Base-by-base conservation (phyloP, 2,888 invertebrate genomes). In the Phorcus lineatus region DNA sequence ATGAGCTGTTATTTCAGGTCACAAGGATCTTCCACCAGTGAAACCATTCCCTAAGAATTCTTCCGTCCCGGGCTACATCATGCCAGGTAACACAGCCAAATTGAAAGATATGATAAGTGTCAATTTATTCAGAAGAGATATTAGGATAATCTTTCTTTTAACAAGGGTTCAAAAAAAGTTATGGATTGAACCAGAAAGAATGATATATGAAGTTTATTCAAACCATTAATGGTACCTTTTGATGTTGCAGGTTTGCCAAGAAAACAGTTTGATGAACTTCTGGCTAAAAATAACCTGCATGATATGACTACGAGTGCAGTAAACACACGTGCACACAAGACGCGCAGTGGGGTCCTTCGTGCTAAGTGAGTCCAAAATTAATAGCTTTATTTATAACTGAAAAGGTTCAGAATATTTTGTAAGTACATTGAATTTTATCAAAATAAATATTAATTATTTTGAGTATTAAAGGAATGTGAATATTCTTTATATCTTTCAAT, bases 231-330 rank as follows among this genome's bases (percentile, higher is more conserved):
- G 36, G 19, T 57, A 16, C 16, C n/a, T 62, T 55, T 31, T 74
- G 77, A 79, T 74, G 53, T 78, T 80, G 0, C 70, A 89, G 90
- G 90, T 81, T 82, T 92, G 82, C 92, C 91, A 57, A 85, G 91
- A 77, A 91, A 90, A 82, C 91, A 92, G 84, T 92, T 92, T 87
- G 91, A 90, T 80, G 90, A 92, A 79, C 81, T 92, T 62, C 82
- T 92, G 79, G 91, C 91, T 67, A 82, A 88, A 84, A 88, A 85
- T 78, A 84, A 82, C 78, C 83, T 86, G 70, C 78, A 87, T 80
- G 84, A 87, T 24, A 85, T 85, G 31, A 57, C 84, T 79, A 81
- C 85, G 55, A 70, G 83, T 74, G 82, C 85, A 85, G 85, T 86
- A 81, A 55, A 78, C 13, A 79, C 85, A 75, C 84, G 84, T 52